A percentile compares a stretch with the other conserved stretches of the same genome.
Evolutionary conservation across 2,113 vertebrate genomes (phyloP).

Genomic region (Neomonachus schauinslandi): DNA sequence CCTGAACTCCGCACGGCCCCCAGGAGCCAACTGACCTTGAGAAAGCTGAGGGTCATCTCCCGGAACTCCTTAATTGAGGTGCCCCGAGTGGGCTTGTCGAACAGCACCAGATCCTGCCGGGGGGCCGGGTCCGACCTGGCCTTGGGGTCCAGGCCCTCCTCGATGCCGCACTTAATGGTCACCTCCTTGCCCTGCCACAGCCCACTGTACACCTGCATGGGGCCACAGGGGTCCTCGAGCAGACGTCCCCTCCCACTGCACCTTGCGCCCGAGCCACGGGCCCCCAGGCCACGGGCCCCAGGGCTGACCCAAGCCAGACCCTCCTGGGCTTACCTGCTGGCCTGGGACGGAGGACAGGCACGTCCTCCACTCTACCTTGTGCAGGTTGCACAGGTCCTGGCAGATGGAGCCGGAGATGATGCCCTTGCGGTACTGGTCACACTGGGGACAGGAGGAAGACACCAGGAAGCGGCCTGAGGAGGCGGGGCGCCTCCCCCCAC

Average conservation of each 20-base stretch:
- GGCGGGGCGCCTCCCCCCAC: rapidly evolving
- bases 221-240: not conserved
- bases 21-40: slow-evolving; percentile 89
- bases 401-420: slow-evolving; percentile 96
- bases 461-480: not conserved
- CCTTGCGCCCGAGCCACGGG: rapidly evolving
- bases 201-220: slow-evolving; percentile 93
- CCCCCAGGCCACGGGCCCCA: not conserved
- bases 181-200: slow-evolving; percentile 94
- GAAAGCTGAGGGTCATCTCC: slow-evolving; percentile 96
- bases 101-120: slow-evolving; percentile 90
- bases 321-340: slow-evolving; percentile 89
- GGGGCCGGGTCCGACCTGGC: slow-evolving; percentile 81
- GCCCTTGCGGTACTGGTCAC: slow-evolving; percentile 96
- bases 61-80: slow-evolving; percentile 98
- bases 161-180: slow-evolving; percentile 95
- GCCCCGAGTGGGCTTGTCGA: slow-evolving; percentile 95
- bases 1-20: not conserved
- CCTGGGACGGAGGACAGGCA: slow-evolving; percentile 93
- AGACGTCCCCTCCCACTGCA: rapidly evolving
- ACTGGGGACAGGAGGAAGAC: slow-evolving; percentile 85
- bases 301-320: not conserved
- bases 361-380: slow-evolving; percentile 89
- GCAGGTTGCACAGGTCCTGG: slow-evolving; percentile 94
- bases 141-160: slow-evolving; percentile 86